Evolutionary conservation across 2,113 vertebrate genomes (phyloP).

Genomic region (Pluvianellus socialis): DNA sequence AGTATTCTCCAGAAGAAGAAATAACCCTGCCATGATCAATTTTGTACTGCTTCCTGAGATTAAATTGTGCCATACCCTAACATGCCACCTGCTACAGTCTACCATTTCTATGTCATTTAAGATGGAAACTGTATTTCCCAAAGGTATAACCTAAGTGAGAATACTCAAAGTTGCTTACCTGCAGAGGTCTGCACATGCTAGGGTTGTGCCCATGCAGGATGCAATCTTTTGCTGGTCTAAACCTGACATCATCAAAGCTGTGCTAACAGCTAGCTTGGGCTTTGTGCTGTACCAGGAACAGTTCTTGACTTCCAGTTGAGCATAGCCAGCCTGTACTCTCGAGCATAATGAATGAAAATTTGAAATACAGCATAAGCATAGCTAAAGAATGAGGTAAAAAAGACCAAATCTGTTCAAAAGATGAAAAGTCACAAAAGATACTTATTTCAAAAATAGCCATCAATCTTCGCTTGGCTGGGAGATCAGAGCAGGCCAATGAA

Average conservation of each 20-base stretch:
- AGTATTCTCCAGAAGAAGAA: not conserved
- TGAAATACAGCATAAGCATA: not conserved
- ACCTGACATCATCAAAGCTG: not conserved
- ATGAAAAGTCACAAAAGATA: not conserved
- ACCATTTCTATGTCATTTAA: not conserved
- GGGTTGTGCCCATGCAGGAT: not conserved
- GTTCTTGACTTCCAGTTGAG: not conserved
- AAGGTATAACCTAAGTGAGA: not conserved
- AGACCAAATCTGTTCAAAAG: fast-evolving
- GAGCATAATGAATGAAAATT: not conserved
- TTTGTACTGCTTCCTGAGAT: not conserved
- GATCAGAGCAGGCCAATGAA: not conserved
- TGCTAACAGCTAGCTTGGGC: not conserved
- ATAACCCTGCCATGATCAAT: not conserved
- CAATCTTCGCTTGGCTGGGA: not conserved
- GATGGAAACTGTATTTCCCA: not conserved
- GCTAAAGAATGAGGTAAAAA: not conserved
- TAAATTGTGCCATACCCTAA: not conserved
- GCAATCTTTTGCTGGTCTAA: not conserved
- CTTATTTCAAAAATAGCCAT: not conserved
- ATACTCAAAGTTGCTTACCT: not conserved
- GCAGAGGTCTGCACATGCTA: not conserved
- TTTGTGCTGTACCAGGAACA: not conserved
- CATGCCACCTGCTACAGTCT: not conserved
- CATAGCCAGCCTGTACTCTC: not conserved